Conservation (phyloP, 2,113 vertebrate genomes). For the Periophthalmodon schlosseri region DNA sequence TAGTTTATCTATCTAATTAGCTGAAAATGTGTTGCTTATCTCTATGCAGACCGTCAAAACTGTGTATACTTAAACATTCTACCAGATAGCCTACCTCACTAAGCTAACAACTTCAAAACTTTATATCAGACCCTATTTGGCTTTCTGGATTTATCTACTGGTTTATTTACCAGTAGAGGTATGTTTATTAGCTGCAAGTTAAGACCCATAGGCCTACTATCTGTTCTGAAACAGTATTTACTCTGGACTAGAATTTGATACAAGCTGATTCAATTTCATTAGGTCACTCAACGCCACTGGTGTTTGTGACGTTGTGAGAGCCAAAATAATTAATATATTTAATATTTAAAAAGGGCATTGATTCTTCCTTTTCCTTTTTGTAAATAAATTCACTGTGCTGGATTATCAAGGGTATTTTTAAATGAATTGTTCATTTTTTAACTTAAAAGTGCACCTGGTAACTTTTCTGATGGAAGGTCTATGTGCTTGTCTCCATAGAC, state of each 20-base stretch:
- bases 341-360: not conserved
- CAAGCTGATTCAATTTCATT: not conserved
- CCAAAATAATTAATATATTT: not conserved
- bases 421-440: too few relatives aligned
- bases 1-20: conserved; percentile 1
- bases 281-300: not conserved
- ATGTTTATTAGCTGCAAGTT: not conserved
- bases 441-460: too few relatives aligned
- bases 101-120: too few relatives aligned
- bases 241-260: not conserved
- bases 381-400: too few relatives aligned
- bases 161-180: not conserved
- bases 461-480: too few relatives aligned
- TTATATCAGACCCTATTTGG: not conserved
- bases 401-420: too few relatives aligned
- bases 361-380: too few relatives aligned
- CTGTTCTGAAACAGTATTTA: not conserved
- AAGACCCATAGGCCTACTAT: not conserved
- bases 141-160: not conserved
- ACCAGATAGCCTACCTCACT: too few relatives aligned
- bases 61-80: too few relatives aligned
- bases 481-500: too few relatives aligned
- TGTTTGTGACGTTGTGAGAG: not conserved
- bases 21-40: not conserved
- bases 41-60: too few relatives aligned